Percentiles rank a stretch among this genome's conserved stretches.
phyloP scores from a whole-genome alignment of 2,113 vertebrate species.

The Mugil cephalus region DNA sequence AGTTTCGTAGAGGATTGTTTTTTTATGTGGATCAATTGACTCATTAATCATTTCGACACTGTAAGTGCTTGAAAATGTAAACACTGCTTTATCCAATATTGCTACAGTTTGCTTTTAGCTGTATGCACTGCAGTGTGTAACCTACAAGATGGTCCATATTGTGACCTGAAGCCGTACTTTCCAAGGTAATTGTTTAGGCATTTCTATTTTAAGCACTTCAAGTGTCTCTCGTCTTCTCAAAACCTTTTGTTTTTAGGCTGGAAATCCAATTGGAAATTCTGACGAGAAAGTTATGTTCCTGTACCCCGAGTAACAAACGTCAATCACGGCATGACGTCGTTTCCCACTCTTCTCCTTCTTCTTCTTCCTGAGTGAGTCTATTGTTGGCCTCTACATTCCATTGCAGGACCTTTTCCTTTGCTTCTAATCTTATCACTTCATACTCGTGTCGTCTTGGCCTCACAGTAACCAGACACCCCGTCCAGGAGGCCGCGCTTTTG shows the following conservation, averaged over 20 bases:
- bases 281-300: slow-evolving; percentile 32
- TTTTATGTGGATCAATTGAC: background rate
- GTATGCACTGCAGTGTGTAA: background rate
- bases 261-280: slow-evolving; percentile 57
- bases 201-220: slow-evolving; percentile 46
- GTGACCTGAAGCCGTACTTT: background rate
- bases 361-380: slow-evolving; percentile 7
- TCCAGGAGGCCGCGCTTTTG: slow-evolving; percentile 69
- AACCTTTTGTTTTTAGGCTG: slow-evolving; percentile 26
- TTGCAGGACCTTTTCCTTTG: slow-evolving; percentile 30
- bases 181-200: slow-evolving; percentile 14
- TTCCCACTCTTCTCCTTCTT: background rate
- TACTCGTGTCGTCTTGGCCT: slow-evolving; percentile 41
- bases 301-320: slow-evolving; percentile 40
- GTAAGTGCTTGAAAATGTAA: background rate
- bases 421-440: slow-evolving; percentile 54
- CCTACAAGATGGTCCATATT: background rate
- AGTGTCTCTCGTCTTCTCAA: slow-evolving; percentile 11
- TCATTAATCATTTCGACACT: no score
- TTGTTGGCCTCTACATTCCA: slow-evolving; percentile 36
- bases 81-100: background rate
- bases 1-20: background rate
- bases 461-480: slow-evolving; percentile 64
- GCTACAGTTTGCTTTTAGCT: slow-evolving; percentile 1
- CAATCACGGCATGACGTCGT: slow-evolving; percentile 22